Conservation (phyloP, 2,797 vertebrate genomes). For the Tolypeutes matacus region DNA sequence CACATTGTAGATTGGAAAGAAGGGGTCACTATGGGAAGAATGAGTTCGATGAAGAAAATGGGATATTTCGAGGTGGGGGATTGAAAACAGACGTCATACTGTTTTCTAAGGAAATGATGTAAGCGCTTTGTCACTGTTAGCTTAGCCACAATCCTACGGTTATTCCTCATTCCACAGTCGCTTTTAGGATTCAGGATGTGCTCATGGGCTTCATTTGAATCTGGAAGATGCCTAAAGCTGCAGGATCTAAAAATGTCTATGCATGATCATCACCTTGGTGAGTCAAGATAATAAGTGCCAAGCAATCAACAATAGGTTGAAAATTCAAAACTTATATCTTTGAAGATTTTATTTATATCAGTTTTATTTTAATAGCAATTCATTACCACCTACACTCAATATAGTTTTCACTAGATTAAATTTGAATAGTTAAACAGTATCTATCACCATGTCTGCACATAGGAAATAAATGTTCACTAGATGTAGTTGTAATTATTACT, state of each 20-base stretch:
- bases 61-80: neutral
- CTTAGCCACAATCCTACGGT: neutral
- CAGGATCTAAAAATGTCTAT: neutral
- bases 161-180: neutral
- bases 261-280: neutral
- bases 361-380: constrained; percentile 13
- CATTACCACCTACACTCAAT: neutral
- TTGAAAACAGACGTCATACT: neutral
- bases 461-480: constrained; percentile 54
- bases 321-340: neutral
- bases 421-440: constrained; percentile 27
- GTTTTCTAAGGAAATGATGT: neutral
- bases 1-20: neutral
- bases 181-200: neutral
- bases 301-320: neutral
- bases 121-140: neutral
- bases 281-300: neutral
- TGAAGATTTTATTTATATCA: neutral
- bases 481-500: constrained; percentile 62
- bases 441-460: neutral
- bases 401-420: constrained; percentile 34
- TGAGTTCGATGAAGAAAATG: neutral
- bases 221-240: neutral
- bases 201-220: neutral
- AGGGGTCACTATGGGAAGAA: neutral